phyloP scores from a whole-genome alignment of 2,888 invertebrate species.

The Standfussiana lucernea region DNA sequence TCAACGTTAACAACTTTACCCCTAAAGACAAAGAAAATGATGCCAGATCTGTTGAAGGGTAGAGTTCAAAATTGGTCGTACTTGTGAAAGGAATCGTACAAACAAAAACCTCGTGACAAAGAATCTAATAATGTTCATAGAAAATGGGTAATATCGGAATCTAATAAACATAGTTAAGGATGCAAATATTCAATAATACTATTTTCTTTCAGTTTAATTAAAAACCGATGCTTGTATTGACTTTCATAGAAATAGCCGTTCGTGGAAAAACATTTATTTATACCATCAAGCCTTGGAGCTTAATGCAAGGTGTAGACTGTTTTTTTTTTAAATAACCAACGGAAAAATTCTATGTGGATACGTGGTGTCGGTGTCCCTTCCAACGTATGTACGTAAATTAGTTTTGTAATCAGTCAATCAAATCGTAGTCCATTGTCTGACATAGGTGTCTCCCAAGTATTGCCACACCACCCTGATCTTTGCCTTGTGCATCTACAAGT shows the following conservation, averaged over 20 bases:
- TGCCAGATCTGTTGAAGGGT: slow-evolving; percentile 1
- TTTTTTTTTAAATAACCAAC: too few relatives aligned
- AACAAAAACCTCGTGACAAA: slow-evolving; percentile 47
- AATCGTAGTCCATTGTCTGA: too few relatives aligned
- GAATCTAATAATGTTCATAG: slow-evolving; percentile 27
- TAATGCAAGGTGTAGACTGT: too few relatives aligned
- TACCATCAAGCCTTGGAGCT: neutral
- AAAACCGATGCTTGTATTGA: neutral
- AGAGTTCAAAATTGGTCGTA: slow-evolving; percentile 15
- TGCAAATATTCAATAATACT: neutral
- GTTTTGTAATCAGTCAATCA: too few relatives aligned
- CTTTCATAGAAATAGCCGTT: neutral
- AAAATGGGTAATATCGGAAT: slow-evolving; percentile 21
- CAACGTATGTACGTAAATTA: too few relatives aligned
- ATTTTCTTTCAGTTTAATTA: neutral
- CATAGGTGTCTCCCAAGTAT: too few relatives aligned
- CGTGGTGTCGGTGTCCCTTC: too few relatives aligned
- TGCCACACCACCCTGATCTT: too few relatives aligned
- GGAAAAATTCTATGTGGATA: too few relatives aligned
- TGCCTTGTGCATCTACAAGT: too few relatives aligned
- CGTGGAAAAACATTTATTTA: neutral
- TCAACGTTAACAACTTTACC: slow-evolving; percentile 54
- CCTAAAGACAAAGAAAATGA: slow-evolving; percentile 22
- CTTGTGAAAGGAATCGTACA: slow-evolving; percentile 35
- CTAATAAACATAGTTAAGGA: slow-evolving; percentile 1